Conservation (phyloP, 2,888 invertebrate genomes). For the Cosmopolites sordidus region DNA sequence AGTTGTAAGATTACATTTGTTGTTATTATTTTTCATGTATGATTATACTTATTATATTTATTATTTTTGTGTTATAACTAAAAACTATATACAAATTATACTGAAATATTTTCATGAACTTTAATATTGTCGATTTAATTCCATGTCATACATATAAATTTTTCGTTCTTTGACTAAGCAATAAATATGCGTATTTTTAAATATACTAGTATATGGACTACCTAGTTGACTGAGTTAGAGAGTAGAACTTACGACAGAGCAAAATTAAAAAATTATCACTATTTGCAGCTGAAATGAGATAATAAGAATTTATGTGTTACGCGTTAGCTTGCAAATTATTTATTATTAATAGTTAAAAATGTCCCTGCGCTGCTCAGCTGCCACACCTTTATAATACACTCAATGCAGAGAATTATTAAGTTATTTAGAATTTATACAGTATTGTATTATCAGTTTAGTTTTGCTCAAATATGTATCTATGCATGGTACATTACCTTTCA, state of each 20-base stretch:
- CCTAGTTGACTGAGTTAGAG: slow-evolving; percentile 7
- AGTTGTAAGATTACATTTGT: too few relatives aligned
- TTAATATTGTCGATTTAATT: too few relatives aligned
- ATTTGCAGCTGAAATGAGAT: slow-evolving; percentile 17
- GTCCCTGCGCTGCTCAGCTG: slow-evolving; percentile 1
- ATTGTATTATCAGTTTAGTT: neutral
- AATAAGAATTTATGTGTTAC: slow-evolving; percentile 16
- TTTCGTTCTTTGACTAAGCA: slow-evolving; percentile 3
- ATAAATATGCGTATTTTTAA: slow-evolving; percentile 3
- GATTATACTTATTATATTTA: too few relatives aligned
- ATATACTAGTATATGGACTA: slow-evolving; percentile 3
- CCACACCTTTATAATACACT: slow-evolving; percentile 13
- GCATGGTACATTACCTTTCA: too few relatives aligned
- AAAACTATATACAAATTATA: too few relatives aligned
- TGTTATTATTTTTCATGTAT: too few relatives aligned
- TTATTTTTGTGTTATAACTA: too few relatives aligned
- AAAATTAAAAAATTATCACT: slow-evolving; percentile 12
- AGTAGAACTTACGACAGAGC: slow-evolving; percentile 8
- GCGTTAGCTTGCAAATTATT: slow-evolving; percentile 21
- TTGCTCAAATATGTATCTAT: neutral
- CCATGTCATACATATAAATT: too few relatives aligned
- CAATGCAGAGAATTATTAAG: slow-evolving; percentile 10
- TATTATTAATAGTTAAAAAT: slow-evolving; percentile 16
- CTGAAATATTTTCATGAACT: too few relatives aligned
- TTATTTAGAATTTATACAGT: slow-evolving; percentile 3